Evolutionary conservation across 2,797 vertebrate genomes (phyloP), one percentile per base, ranked within the genome.

Genomic region (Galagoides demidoff): DNA sequence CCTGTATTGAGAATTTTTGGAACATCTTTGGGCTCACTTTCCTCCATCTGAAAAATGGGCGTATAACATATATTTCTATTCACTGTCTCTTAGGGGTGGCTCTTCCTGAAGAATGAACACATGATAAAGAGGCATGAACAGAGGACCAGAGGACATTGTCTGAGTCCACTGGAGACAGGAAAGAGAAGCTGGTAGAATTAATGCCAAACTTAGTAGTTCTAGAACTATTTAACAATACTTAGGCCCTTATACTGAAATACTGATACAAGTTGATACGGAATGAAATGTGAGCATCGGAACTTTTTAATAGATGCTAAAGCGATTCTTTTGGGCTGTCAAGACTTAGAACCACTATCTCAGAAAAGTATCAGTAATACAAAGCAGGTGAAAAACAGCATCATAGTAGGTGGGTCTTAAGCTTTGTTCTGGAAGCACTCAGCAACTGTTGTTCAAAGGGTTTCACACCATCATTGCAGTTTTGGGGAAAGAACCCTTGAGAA

Each of bases 141-240:
- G 14, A 71, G 55, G 52, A 45, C 7, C 22, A 89, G 63, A 84
- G 27, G 55, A 31, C 7, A 5, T 22, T 71, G 77, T 37, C 31
- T 71, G 77, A 34, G 5, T 94, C 83, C n/a, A 87, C 2, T 68
- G 31, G 17, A 55, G 11, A 49, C 22, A 23, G 61, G 29, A 79
- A 37, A 78, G 10, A 16, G 43, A 6, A 82, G 22, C 12, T 22
- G 49, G 34, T 22, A 61, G 14, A 63, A 59, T 89, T 91, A 85
- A 73, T 85, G 37, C 29, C 76, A 81, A 84, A 81, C 9, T 52
- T 59, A 57, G 31, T 20, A 90, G 77, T 92, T 93, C 90, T 66
- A 79, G 64, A 92, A 90, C 7, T 9, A 1, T 61, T 85, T 92
- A 95, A 76, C 13, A 89, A 19, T 63, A 85, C 63, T 76, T 52